These are phyloP conservation scores for Silurus asotus DNA, from an alignment of 2,113 vertebrate genomes.

Conservation along the genomic window DNA sequence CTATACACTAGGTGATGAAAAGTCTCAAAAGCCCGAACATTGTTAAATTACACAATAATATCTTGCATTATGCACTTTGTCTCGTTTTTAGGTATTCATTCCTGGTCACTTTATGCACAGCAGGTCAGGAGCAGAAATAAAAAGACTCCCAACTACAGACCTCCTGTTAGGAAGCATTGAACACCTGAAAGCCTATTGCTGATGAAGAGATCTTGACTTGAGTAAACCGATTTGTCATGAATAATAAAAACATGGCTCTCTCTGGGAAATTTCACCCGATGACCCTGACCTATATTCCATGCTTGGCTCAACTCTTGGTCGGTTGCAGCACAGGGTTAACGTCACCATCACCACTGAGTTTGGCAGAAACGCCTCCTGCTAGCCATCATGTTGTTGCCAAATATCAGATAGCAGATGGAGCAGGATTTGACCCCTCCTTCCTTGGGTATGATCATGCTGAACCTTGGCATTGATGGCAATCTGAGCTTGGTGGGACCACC, in stretches of 20 bases:
- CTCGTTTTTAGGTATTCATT: slow-evolving; percentile 62
- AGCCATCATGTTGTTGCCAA: slow-evolving; percentile 14
- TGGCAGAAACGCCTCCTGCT: not conserved
- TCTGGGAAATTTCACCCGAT: slow-evolving; percentile 16
- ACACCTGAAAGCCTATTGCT: slow-evolving; percentile 38
- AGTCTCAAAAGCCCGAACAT: slow-evolving; percentile 69
- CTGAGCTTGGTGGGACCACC: slow-evolving; percentile 60
- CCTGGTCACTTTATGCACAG: slow-evolving; percentile 40
- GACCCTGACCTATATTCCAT: slow-evolving; percentile 39
- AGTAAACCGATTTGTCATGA: slow-evolving; percentile 42
- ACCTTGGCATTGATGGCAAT: slow-evolving; percentile 62
- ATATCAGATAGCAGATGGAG: slow-evolving; percentile 73
- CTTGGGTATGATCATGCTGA: slow-evolving; percentile 59
- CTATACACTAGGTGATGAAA: slow-evolving; percentile 67
- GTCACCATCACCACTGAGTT: slow-evolving; percentile 23
- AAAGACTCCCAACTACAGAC: slow-evolving; percentile 42
- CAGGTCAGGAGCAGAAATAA: slow-evolving; percentile 38
- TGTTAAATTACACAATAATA: slow-evolving; percentile 80
- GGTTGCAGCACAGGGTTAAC: slow-evolving; percentile 33
- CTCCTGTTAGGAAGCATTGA: slow-evolving; percentile 36
- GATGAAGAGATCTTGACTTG: slow-evolving; percentile 48
- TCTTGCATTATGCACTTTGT: slow-evolving; percentile 70
- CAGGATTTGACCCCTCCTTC: slow-evolving; percentile 69
- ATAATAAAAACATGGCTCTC: slow-evolving; percentile 46
- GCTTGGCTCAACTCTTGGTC: slow-evolving; percentile 19